Percentiles rank a stretch among this genome's conserved stretches.
These are phyloP conservation scores for Melanotaenia trifasciata DNA, from an alignment of 2,797 vertebrate species.

Conservation along the genomic window DNA sequence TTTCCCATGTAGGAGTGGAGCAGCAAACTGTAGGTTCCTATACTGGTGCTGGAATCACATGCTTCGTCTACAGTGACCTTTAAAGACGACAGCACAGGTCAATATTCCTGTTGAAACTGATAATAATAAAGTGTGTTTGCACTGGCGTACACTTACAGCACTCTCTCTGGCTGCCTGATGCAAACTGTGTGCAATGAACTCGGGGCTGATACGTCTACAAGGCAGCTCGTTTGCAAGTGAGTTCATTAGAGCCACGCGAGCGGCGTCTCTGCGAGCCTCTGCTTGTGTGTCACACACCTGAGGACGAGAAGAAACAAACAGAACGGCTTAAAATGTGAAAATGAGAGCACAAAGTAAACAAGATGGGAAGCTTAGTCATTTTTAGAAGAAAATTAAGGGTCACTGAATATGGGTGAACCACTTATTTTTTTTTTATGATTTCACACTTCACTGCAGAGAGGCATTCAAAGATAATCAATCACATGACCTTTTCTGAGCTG, in stretches of 20 bases:
- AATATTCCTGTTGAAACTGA: slow-evolving; percentile 5
- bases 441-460: slow-evolving; percentile 57
- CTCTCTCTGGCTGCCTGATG: slow-evolving; percentile 87
- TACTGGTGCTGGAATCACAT: slow-evolving; percentile 88
- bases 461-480: slow-evolving; percentile 63
- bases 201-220: slow-evolving; percentile 86
- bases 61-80: slow-evolving; percentile 88
- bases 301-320: background rate
- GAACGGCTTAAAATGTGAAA: background rate
- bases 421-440: slow-evolving; percentile 34
- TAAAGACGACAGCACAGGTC: slow-evolving; percentile 38
- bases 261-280: slow-evolving; percentile 91
- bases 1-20: slow-evolving; percentile 87
- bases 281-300: slow-evolving; percentile 91
- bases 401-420: background rate
- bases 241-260: slow-evolving; percentile 92
- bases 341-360: background rate
- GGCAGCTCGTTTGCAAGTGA: slow-evolving; percentile 92
- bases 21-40: slow-evolving; percentile 91
- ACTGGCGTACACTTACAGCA: slow-evolving; percentile 79
- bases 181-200: slow-evolving; percentile 89
- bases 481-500: slow-evolving; percentile 61
- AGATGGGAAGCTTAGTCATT: background rate
- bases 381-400: background rate
- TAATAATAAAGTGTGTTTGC: background rate